A percentile compares a stretch with the other conserved stretches of the same genome.
These are phyloP conservation scores for Tragelaphus eurycerus DNA, from an alignment of 2,797 vertebrate species.

Conservation along the genomic window DNA sequence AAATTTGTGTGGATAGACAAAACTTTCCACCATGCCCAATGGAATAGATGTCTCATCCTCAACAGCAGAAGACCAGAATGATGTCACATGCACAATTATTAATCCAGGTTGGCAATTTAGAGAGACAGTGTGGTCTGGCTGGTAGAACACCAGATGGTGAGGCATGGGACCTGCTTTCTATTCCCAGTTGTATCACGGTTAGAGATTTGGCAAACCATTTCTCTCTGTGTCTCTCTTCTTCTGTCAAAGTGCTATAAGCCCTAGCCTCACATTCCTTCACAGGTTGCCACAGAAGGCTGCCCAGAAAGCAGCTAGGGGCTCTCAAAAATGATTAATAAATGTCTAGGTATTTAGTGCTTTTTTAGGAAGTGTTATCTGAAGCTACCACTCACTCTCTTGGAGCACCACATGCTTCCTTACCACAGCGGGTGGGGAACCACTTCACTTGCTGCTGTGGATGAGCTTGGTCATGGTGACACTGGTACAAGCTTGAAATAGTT, in stretches of 20 bases:
- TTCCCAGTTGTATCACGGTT: slow-evolving; percentile 43
- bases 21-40: background rate
- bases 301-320: background rate
- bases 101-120: slow-evolving; percentile 65
- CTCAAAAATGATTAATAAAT: slow-evolving; percentile 1
- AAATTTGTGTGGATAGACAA: background rate
- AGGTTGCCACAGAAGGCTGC: background rate
- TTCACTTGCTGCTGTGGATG: slow-evolving; percentile 17
- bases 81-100: background rate
- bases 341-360: background rate
- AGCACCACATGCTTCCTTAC: slow-evolving; percentile 17
- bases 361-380: background rate
- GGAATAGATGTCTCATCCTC: background rate
- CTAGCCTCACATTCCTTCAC: background rate
- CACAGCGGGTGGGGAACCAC: background rate
- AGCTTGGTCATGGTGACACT: background rate
- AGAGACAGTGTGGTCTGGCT: slow-evolving; percentile 76
- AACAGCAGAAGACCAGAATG: slow-evolving; percentile 8
- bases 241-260: background rate
- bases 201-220: slow-evolving; percentile 49
- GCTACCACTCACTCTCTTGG: background rate
- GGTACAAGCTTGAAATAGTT: slow-evolving; percentile 13
- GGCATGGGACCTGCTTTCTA: slow-evolving; percentile 67
- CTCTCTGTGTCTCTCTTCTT: slow-evolving; percentile 17
- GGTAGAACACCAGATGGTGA: slow-evolving; percentile 67